These are phyloP conservation scores for Spinus olivaceus DNA, from an alignment of 2,797 vertebrate genomes.

Conservation along the genomic window DNA sequence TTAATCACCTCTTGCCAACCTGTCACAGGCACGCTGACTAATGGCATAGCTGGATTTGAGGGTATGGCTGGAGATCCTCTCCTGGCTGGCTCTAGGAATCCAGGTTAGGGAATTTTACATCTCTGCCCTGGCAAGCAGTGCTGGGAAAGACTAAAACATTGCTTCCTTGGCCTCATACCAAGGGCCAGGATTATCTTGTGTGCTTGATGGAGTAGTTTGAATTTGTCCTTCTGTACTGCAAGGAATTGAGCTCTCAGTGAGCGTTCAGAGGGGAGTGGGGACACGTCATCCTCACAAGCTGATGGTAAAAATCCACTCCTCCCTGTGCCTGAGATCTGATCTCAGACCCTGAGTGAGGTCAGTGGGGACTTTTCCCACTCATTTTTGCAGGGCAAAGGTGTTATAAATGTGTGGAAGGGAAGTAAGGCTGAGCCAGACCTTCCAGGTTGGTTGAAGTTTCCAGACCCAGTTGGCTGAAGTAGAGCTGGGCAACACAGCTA, in stretches of 20 bases:
- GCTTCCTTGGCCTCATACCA: not conserved
- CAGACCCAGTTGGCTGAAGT: not conserved
- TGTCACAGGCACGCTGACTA: not conserved
- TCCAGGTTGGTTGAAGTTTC: not conserved
- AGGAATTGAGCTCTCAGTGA: fast-evolving
- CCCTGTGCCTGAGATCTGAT: not conserved
- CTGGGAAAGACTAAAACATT: not conserved
- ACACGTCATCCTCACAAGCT: fast-evolving
- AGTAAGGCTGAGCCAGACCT: not conserved
- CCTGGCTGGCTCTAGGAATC: not conserved
- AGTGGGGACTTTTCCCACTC: not conserved
- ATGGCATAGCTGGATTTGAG: not conserved
- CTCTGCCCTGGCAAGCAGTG: not conserved
- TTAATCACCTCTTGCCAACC: not conserved
- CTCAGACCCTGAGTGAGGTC: not conserved
- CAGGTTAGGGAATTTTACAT: not conserved
- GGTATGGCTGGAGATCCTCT: not conserved
- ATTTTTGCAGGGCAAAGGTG: not conserved
- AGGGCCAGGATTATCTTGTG: not conserved
- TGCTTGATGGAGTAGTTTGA: not conserved
- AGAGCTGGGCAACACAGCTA: not conserved
- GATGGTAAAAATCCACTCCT: not conserved
- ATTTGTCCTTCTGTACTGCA: not conserved
- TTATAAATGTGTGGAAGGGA: fast-evolving
- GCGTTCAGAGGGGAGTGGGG: fast-evolving